Evolutionary conservation across 2,113 vertebrate species (phyloP).

Genomic region (Chloropsis hardwickii): DNA sequence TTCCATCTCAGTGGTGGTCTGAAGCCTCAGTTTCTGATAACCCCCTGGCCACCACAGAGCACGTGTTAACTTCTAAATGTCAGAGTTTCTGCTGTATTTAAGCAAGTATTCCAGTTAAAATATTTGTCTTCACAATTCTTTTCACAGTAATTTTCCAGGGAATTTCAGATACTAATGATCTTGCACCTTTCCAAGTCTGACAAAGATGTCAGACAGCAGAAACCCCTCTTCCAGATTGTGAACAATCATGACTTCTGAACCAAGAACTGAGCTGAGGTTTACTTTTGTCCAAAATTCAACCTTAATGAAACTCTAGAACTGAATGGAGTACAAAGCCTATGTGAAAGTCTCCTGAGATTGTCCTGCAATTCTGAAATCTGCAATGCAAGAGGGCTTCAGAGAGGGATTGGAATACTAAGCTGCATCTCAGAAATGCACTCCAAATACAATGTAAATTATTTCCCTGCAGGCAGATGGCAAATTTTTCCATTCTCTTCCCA

Average conservation of each 20-base stretch:
- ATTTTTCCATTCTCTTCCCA: background rate
- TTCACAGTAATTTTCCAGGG: background rate
- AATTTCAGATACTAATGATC: background rate
- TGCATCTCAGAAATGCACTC: background rate
- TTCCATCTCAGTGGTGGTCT: background rate
- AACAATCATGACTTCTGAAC: background rate
- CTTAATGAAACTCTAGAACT: background rate
- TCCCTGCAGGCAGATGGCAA: background rate
- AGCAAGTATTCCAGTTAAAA: background rate
- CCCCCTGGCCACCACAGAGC: background rate
- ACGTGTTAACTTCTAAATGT: accelerated
- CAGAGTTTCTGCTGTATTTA: background rate
- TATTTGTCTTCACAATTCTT: background rate
- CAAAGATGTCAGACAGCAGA: background rate
- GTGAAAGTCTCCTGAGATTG: background rate
- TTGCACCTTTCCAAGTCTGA: background rate
- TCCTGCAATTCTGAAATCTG: background rate
- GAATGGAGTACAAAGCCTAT: background rate
- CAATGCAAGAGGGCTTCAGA: background rate
- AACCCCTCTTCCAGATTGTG: accelerated
- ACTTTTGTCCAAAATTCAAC: background rate
- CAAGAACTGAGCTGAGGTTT: background rate
- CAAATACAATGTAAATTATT: background rate
- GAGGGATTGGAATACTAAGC: background rate
- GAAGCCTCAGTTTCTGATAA: background rate